These are phyloP conservation scores for Dinoponera quadriceps DNA, from an alignment of 1,140 invertebrate genomes.

Conservation along the genomic window DNA sequence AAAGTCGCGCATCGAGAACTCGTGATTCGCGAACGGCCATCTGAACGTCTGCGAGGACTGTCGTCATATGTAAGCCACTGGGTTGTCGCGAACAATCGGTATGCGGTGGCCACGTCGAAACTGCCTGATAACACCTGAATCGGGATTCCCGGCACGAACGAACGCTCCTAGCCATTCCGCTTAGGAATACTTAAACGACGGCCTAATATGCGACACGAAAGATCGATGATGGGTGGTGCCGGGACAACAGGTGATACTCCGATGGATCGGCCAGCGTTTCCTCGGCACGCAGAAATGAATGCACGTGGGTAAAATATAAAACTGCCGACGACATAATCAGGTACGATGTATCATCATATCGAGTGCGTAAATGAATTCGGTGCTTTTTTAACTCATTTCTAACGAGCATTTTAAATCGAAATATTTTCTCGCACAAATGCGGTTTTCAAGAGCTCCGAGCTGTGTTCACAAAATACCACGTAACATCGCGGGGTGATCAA, in stretches of 20 bases:
- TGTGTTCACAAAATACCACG: too few relatives aligned
- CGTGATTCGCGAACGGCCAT: conserved; percentile 10
- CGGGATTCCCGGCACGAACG: conserved; percentile 78
- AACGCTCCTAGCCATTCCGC: conserved; percentile 70
- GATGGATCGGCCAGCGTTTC: background rate
- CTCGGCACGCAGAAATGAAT: too few relatives aligned
- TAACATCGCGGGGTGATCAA: too few relatives aligned
- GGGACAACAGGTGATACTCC: background rate
- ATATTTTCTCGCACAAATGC: too few relatives aligned
- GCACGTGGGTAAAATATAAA: too few relatives aligned
- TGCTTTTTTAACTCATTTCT: too few relatives aligned
- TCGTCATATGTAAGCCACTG: conserved; percentile 74
- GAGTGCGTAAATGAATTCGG: too few relatives aligned
- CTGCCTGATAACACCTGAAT: conserved; percentile 73
- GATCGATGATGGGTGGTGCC: conserved; percentile 30
- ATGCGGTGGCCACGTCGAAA: conserved; percentile 75
- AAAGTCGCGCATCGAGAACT: conserved; percentile 5
- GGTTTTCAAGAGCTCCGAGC: too few relatives aligned
- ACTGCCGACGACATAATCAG: too few relatives aligned
- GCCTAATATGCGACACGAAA: conserved; percentile 45
- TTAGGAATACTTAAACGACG: conserved; percentile 75
- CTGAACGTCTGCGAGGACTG: conserved; percentile 5
- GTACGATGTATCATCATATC: too few relatives aligned
- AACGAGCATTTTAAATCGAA: too few relatives aligned
- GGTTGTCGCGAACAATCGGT: conserved; percentile 75